Percentiles rank a stretch among this genome's conserved stretches.
Conservation (phyloP, 2,888 invertebrate species). For the Fragum sueziense region DNA sequence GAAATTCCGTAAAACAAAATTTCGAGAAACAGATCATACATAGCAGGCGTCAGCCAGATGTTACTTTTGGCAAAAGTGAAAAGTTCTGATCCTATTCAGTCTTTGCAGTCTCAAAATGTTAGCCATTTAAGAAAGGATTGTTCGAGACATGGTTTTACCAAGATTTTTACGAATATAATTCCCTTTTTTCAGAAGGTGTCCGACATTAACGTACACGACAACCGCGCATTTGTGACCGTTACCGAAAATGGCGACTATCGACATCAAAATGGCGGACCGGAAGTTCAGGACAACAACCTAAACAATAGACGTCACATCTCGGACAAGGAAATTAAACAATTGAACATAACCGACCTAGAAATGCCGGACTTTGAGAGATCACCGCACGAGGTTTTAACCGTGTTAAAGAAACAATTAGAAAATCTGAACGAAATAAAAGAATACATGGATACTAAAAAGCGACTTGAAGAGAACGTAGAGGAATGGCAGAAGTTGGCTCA, state of each 20-base stretch:
- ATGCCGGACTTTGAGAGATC: constrained; percentile 2
- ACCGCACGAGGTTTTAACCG: constrained; percentile 31
- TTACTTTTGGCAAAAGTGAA: too few relatives aligned
- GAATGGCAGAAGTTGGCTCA: constrained; percentile 67
- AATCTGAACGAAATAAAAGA: constrained; percentile 57
- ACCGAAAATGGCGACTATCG: constrained; percentile 8
- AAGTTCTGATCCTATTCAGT: too few relatives aligned
- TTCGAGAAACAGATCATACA: too few relatives aligned
- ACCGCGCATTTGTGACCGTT: background rate
- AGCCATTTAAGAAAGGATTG: too few relatives aligned
- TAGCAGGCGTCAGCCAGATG: too few relatives aligned
- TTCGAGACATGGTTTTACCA: too few relatives aligned
- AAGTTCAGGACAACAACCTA: constrained; percentile 33
- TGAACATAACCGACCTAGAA: constrained; percentile 16
- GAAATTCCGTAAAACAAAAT: too few relatives aligned
- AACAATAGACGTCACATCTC: background rate
- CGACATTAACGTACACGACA: constrained; percentile 8
- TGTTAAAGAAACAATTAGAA: constrained; percentile 63
- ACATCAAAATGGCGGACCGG: constrained; percentile 3
- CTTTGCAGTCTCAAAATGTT: too few relatives aligned
- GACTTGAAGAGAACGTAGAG: constrained; percentile 49
- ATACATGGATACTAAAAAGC: constrained; percentile 49
- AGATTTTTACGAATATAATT: too few relatives aligned
- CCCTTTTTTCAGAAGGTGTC: constrained; percentile 19
- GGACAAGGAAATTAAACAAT: constrained; percentile 19